Evolutionary conservation across 2,888 invertebrate species (phyloP).

Genomic region (Micoletzkya japonica): DNA sequence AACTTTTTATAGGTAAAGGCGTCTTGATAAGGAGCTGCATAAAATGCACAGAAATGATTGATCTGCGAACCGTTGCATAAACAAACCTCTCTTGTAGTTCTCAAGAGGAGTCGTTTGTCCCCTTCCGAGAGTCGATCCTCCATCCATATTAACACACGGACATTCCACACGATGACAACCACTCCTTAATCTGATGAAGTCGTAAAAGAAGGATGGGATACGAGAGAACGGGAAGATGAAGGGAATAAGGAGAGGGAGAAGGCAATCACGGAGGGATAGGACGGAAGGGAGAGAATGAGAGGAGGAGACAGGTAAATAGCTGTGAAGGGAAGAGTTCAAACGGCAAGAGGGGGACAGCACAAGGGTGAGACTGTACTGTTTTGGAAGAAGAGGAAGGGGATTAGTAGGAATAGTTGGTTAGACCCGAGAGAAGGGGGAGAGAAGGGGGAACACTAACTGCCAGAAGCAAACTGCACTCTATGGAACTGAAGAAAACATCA

Average conservation of each 20-base stretch:
- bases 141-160: slow-evolving; percentile 35
- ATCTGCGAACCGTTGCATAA: no score
- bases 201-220: not conserved
- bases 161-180: not conserved
- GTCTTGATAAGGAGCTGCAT: no score
- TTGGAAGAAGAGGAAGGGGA: not conserved
- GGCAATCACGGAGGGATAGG: not conserved
- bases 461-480: no score
- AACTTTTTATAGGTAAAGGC: no score
- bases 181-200: no score
- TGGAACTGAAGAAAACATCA: not conserved
- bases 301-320: not conserved
- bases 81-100: slow-evolving; percentile 41
- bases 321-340: not conserved
- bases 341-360: not conserved
- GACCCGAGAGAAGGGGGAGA: not conserved
- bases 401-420: no score
- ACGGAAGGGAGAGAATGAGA: not conserved
- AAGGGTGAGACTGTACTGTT: not conserved
- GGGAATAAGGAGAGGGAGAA: not conserved
- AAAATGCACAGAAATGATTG: no score
- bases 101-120: slow-evolving; percentile 53
- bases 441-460: not conserved
- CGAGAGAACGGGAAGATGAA: not conserved
- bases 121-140: slow-evolving; percentile 52